These are phyloP conservation scores for Aporrectodea caliginosa DNA, from an alignment of 1,140 invertebrate species.

Conservation along the genomic window DNA sequence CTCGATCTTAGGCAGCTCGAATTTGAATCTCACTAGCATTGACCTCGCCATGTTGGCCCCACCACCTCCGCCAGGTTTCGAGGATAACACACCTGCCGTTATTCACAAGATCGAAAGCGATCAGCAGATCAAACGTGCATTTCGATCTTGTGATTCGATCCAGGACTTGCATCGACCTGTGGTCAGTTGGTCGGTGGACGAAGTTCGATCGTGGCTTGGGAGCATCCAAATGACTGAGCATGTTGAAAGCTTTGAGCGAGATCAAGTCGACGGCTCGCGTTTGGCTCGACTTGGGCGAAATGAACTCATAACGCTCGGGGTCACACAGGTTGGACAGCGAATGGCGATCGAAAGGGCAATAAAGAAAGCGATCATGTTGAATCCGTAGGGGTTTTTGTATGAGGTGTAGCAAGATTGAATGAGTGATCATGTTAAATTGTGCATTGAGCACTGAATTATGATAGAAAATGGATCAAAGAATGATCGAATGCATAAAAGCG, in stretches of 20 bases:
- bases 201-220: conserved; percentile 53
- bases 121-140: too few relatives aligned
- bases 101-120: too few relatives aligned
- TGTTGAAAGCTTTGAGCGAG: conserved; percentile 46
- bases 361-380: conserved; percentile 41
- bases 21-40: neutral
- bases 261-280: conserved; percentile 48
- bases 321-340: conserved; percentile 51
- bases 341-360: conserved; percentile 52
- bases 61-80: conserved; percentile 25
- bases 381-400: too few relatives aligned
- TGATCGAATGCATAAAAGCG: too few relatives aligned
- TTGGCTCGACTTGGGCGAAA: conserved; percentile 45
- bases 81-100: neutral
- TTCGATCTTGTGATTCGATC: too few relatives aligned
- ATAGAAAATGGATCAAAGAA: too few relatives aligned
- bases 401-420: too few relatives aligned
- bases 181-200: conserved; percentile 45
- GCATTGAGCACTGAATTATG: too few relatives aligned
- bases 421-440: too few relatives aligned
- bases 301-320: conserved; percentile 50
- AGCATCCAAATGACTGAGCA: conserved; percentile 49
- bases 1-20: too few relatives aligned
- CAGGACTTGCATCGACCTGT: conserved; percentile 30
- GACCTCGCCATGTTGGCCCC: neutral